phyloP scores from a whole-genome alignment of 2,113 vertebrate species.

The Istiophorus platypterus region DNA sequence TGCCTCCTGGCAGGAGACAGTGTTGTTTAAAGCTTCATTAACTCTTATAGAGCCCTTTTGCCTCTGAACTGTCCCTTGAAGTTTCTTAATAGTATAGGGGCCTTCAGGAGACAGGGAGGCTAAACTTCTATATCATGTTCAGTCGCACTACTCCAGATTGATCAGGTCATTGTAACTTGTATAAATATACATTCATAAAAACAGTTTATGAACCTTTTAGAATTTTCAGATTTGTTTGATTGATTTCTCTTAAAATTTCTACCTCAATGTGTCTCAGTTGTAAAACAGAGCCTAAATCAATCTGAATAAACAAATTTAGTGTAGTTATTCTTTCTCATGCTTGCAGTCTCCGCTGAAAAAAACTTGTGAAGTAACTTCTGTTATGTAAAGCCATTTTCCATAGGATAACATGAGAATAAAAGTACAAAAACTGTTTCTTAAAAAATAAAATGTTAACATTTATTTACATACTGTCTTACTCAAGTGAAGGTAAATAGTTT shows the following conservation, averaged over 20 bases:
- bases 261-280: not conserved
- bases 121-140: not conserved
- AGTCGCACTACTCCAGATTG: not conserved
- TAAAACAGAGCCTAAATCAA: not conserved
- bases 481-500: too few relatives aligned
- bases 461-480: not conserved
- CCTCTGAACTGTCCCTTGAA: slow-evolving; percentile 59
- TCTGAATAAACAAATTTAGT: not conserved
- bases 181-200: not conserved
- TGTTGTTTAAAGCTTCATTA: slow-evolving; percentile 77
- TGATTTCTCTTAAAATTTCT: not conserved
- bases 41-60: slow-evolving; percentile 54
- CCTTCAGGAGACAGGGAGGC: not conserved
- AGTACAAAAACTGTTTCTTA: not conserved
- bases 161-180: not conserved
- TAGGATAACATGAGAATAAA: not conserved
- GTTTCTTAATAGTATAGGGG: slow-evolving; percentile 40
- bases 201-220: not conserved
- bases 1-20: slow-evolving; percentile 64
- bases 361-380: not conserved
- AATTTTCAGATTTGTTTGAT: not conserved
- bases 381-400: not conserved
- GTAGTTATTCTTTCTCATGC: slow-evolving; percentile 10
- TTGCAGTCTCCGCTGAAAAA: not conserved
- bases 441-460: not conserved